Conservation (phyloP, 2,797 vertebrate species). For the Chelon auratus region DNA sequence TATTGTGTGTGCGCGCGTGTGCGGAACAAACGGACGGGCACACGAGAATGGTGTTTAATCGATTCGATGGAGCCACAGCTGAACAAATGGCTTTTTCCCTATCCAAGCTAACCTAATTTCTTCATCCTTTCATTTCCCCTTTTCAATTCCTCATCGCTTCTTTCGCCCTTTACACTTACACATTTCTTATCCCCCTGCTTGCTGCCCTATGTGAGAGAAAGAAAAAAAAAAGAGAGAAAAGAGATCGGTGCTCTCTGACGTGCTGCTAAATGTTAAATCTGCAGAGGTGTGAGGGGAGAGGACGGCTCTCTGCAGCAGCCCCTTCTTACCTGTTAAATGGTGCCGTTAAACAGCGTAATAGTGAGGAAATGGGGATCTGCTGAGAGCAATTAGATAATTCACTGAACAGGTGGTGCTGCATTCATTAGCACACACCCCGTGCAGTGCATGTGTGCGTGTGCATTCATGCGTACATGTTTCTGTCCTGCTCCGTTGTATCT, state of each 20-base stretch:
- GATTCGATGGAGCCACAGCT: slow-evolving; percentile 29
- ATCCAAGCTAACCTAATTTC: slow-evolving; percentile 38
- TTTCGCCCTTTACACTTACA: neutral
- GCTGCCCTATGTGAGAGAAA: neutral
- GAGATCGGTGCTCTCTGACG: neutral
- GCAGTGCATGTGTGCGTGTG: slow-evolving; percentile 44
- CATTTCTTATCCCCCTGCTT: slow-evolving; percentile 12
- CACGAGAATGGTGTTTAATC: slow-evolving; percentile 34
- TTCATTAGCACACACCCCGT: slow-evolving; percentile 71
- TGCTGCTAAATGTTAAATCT: slow-evolving; percentile 41
- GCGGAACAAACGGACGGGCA: neutral
- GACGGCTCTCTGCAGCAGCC: slow-evolving; percentile 41
- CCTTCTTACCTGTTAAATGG: slow-evolving; percentile 71
- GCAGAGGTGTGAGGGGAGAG: slow-evolving; percentile 40
- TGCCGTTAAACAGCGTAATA: slow-evolving; percentile 58
- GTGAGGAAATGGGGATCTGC: slow-evolving; percentile 73
- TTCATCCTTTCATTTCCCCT: slow-evolving; percentile 37
- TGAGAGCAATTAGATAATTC: slow-evolving; percentile 77
- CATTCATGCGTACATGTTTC: slow-evolving; percentile 2
- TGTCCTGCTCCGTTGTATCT: slow-evolving; percentile 47
- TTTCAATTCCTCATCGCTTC: slow-evolving; percentile 5
- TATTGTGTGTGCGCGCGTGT: slow-evolving; percentile 9
- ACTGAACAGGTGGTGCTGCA: slow-evolving; percentile 79
- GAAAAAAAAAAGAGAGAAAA: neutral
- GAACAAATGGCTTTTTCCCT: slow-evolving; percentile 42